Conservation (phyloP, 2,888 invertebrate genomes). For the Mimumesa dahlbomi region DNA sequence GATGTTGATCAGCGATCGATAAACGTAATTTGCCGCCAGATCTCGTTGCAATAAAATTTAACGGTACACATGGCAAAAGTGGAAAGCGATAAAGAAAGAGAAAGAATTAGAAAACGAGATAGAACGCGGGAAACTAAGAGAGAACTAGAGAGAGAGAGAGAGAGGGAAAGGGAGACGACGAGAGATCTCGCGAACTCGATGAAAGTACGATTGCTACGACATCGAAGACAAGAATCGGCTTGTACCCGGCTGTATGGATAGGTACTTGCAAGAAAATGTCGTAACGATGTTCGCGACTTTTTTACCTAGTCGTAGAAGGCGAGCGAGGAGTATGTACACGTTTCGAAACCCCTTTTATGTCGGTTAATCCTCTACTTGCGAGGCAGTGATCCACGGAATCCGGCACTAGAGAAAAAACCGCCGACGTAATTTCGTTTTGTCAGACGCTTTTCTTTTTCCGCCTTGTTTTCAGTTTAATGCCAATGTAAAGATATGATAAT, state of each 20-base stretch:
- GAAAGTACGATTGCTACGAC: conserved; percentile 57
- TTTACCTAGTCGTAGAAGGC: conserved; percentile 42
- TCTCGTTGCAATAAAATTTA: conserved; percentile 46
- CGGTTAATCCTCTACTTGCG: conserved; percentile 41
- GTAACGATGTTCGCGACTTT: conserved; percentile 56
- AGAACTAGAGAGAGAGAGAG: conserved; percentile 23
- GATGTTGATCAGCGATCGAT: conserved; percentile 16
- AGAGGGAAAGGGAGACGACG: conserved; percentile 2
- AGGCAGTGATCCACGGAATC: conserved; percentile 11
- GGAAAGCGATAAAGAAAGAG: conserved; percentile 40
- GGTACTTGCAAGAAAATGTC: conserved; percentile 57
- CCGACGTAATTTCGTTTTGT: conserved; percentile 31
- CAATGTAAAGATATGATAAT: too few species aligned
- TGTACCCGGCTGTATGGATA: conserved; percentile 45
- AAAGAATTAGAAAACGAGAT: conserved; percentile 9
- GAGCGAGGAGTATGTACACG: conserved; percentile 39
- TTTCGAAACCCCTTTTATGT: conserved; percentile 55
- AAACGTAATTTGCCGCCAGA: conserved; percentile 48
- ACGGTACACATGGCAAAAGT: conserved; percentile 28
- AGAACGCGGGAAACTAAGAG: conserved; percentile 4
- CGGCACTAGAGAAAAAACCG: conserved; percentile 4
- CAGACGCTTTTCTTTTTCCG: background rate
- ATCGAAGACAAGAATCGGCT: conserved; percentile 57
- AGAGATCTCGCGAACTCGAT: conserved; percentile 42
- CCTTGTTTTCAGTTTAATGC: background rate